Base-by-base conservation (phyloP, 2,113 vertebrate species). In the Hippolais icterina region DNA sequence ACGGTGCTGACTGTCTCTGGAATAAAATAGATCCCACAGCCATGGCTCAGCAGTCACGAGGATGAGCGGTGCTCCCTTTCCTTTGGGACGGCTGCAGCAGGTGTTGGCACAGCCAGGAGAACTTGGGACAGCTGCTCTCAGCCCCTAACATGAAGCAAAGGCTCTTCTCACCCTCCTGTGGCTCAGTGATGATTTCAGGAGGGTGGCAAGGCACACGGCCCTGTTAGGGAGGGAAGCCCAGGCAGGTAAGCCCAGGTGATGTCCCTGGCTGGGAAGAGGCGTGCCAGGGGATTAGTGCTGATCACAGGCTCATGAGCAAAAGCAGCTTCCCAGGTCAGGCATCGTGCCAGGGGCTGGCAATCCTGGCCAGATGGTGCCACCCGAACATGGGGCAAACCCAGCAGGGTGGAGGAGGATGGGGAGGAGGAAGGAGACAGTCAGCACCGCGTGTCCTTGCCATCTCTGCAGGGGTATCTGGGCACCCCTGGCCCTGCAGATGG, bases 371-470 rank as follows among this genome's bases (percentile, higher is more conserved):
- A 72, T 19, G 15, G 80, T 83, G 91, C 87, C 83, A 94, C 83
- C 70, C 0, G 0, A 79, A 39, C 33, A 50, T 0, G 2, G 49
- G 69, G 46, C 60, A 83, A 83, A 81, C 64, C n/a, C 79, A 71
- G 47, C n/a, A 77, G 68, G 31, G 35, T 35, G 64, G 74, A 72
- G 61, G 44, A 89, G 33, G 59, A 75, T 24, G 47, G 83, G 23
- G 28, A 93, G 46, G 47, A 90, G 22, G 59, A 88, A 78, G 60
- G 21, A 86, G 22, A 9, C 2, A 91, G 69, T 28, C 65, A 87
- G 75, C 41, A 77, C 37, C 15, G 29, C 0, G 0, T 9, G 17
- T 59, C 47, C 46, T 25, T 35, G 53, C 1, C 1, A n/a, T 53
- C 50, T 87, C 64, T 70, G 35, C 39, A 46, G 69, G 46, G 42